Evolutionary conservation across 2,113 vertebrate genomes (phyloP), one percentile per base, ranked within the genome.

Genomic region (Ictalurus furcatus): DNA sequence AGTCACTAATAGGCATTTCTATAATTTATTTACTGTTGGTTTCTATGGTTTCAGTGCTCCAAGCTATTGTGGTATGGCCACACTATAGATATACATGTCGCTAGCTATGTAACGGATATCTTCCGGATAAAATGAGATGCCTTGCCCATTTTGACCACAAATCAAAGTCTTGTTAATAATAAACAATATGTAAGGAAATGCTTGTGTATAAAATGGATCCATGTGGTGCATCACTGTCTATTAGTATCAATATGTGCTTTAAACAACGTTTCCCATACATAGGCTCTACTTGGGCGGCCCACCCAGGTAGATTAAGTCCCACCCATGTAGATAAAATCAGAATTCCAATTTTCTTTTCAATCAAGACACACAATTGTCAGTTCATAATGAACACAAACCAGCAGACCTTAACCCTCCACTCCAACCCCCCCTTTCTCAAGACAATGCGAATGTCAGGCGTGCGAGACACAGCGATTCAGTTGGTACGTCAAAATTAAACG

Each of bases 121-220:
- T 17, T 54, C 48, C 13, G 3, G 76, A 7, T 48, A 80, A 52
- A 80, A 54, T 54, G 28, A 80, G 25, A 54, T 16, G 13, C 44
- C 12, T 54, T 54, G 25, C 48, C 23, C 25, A 14, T n/a, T 52
- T 28, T 79, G 76, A n/a, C 12, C 76, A 80, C 48, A 80, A 80
- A 80, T 80, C 48, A 79, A 76, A 76, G 37, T 76, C 17, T 76
- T 76, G 37, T 48, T 23, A 76, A 76, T 76, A 76, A 74, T 40
- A 74, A 28, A 78, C 44, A 52, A 52, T 28, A 11, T 28, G 23
- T 28, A 52, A 12, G 3, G 12, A 28, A 80, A 54, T 54, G 6
- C 76, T 52, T 30, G 25, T 30, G 14, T 16, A 54, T n/a, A n/a
- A 25, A 80, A 80, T 16, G 40, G 44, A n/a, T 54, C 48, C 25